Evolutionary conservation across 2,797 vertebrate genomes (phyloP), one percentile per base, ranked within the genome.

Genomic region (Peromyscus melanophrys): DNA sequence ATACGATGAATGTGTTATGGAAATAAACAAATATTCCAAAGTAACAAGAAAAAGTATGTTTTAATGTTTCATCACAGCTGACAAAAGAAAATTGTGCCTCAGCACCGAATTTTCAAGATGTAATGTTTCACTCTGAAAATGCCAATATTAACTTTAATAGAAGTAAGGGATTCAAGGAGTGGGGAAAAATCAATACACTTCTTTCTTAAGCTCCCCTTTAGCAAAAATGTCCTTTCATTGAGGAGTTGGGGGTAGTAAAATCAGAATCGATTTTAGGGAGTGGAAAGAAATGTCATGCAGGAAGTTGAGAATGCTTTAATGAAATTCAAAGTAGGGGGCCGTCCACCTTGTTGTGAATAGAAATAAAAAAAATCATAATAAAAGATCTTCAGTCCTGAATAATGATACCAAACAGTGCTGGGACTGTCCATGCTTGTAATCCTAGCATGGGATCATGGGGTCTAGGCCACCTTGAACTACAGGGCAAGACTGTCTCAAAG

Each of bases 311-410:
- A 93, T 69, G 91, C 93, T 95, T 61, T 17, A 98, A 93, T 11
- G n/a, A 69, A 43, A 76, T 37, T 96, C 94, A 94, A 78, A 63
- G 80, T 82, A 69, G 52, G 85, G 34, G 97, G 71, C 67, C 92
- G 93, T 96, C 55, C 97, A 91, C 75, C 73, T 97, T 76, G 90
- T 98, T 97, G 95, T 96, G 69, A 77, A 94, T 89, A 95, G 40
- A 83, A 81, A 97, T 71, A 43, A 88, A 97, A 97, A 97, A 80
- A 61, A 97, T 95, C 88, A 93, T 67, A 84, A 96, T 63, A 96
- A 97, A 97, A 61, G 63, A 90, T 94, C 61, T 97, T 69, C 19
- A 93, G 90, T 96, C 78, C 4, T 13, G n/a, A 67, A 73, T 71
- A 88, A 34, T 21, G 29, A 81, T 71, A 55, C 19, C 57, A 90